Evolutionary conservation across 2,113 vertebrate species (phyloP).

Genomic region (Odontesthes bonariensis): DNA sequence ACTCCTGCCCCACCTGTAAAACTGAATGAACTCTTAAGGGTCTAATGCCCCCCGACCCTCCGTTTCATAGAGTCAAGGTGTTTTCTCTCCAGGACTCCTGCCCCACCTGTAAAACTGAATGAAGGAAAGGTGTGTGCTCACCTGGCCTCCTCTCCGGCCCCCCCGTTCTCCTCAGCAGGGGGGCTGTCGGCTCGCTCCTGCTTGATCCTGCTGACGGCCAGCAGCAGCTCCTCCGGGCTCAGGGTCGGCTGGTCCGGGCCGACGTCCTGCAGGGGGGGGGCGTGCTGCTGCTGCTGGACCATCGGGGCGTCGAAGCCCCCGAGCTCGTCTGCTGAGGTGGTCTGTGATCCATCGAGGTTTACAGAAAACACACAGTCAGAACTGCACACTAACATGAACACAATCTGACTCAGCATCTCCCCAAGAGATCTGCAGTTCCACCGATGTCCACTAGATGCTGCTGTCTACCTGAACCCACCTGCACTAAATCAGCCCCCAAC

Average conservation of each 20-base stretch:
- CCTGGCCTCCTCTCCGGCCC: conserved; percentile 66
- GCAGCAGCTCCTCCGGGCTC: conserved; percentile 82
- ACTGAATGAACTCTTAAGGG: too few species aligned
- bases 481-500: too few species aligned
- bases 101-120: too few species aligned
- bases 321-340: conserved; percentile 89
- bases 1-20: too few species aligned
- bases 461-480: background rate
- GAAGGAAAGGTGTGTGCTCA: background rate
- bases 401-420: too few species aligned
- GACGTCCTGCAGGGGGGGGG: conserved; percentile 86
- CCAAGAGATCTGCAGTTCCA: conserved; percentile 10
- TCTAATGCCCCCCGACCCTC: too few species aligned
- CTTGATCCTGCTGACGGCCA: conserved; percentile 90
- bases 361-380: too few species aligned
- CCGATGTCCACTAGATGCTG: conserved; percentile 6
- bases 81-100: too few species aligned
- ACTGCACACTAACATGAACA: too few species aligned
- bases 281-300: conserved; percentile 78
- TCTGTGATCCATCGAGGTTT: conserved; percentile 71
- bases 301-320: conserved; percentile 83
- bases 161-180: conserved; percentile 43
- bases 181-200: conserved; percentile 91
- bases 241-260: conserved; percentile 75
- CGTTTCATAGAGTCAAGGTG: too few species aligned